A percentile compares a stretch with the other conserved stretches of the same genome.
Evolutionary conservation across 2,797 vertebrate genomes (phyloP).

Genomic region (Sebastes melanostomus): DNA sequence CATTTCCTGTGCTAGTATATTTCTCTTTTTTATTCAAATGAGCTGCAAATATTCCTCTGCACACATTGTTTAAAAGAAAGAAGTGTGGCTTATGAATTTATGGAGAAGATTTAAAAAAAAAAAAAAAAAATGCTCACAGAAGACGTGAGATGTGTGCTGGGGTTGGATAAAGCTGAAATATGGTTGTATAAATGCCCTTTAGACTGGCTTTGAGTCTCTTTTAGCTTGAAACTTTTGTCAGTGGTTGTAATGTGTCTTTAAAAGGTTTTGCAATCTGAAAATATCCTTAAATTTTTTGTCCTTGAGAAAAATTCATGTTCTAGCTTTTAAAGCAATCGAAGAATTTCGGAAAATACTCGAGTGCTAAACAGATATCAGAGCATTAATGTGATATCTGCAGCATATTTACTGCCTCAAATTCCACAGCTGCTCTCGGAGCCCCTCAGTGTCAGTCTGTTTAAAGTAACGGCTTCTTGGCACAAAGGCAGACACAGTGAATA

Average conservation of each 20-base stretch:
- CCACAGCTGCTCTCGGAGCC: slow-evolving; percentile 54
- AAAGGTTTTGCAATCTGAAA: neutral
- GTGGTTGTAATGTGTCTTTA: neutral
- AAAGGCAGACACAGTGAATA: slow-evolving; percentile 65
- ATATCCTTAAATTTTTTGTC: neutral
- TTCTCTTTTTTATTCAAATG: slow-evolving; percentile 29
- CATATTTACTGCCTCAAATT: slow-evolving; percentile 48
- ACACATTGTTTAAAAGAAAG: neutral
- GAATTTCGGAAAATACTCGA: slow-evolving; percentile 1
- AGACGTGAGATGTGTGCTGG: neutral
- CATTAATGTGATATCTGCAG: slow-evolving; percentile 22
- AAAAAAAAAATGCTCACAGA: neutral
- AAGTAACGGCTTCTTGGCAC: slow-evolving; percentile 54
- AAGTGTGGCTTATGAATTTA: neutral
- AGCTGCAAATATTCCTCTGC: slow-evolving; percentile 8
- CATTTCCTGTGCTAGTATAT: neutral
- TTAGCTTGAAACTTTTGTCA: neutral
- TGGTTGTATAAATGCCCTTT: neutral
- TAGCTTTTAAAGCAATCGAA: neutral
- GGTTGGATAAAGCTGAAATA: neutral
- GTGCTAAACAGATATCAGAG: slow-evolving; percentile 21
- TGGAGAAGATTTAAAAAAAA: neutral
- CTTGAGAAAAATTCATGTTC: neutral
- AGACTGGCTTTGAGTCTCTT: neutral
- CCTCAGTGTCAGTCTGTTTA: slow-evolving; percentile 49